A percentile compares a stretch with the other conserved stretches of the same genome.
phyloP scores from a whole-genome alignment of 2,888 invertebrate species.

The Sarcophaga subvicina region DNA sequence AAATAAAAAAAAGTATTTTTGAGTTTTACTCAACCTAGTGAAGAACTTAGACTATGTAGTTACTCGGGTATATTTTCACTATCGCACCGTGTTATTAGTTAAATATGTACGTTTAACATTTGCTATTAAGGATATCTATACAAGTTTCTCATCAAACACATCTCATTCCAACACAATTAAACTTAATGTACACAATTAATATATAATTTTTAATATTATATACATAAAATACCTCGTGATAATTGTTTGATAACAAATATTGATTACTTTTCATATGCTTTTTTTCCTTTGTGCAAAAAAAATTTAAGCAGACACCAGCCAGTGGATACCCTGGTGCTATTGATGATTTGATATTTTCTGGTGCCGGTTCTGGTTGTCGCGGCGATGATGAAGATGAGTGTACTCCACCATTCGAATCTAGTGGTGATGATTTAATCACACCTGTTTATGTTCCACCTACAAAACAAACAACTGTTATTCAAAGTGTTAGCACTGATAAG shows the following conservation, averaged over 20 bases:
- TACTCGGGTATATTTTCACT: too few relatives aligned
- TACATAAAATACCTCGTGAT: too few relatives aligned
- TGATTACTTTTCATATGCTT: background rate
- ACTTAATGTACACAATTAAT: too few relatives aligned
- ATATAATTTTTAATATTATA: too few relatives aligned
- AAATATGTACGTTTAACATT: too few relatives aligned
- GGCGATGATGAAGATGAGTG: slow-evolving; percentile 97
- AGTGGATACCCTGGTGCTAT: slow-evolving; percentile 89
- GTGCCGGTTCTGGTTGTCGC: slow-evolving; percentile 94
- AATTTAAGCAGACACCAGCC: slow-evolving; percentile 88
- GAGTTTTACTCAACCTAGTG: too few relatives aligned
- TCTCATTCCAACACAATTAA: too few relatives aligned
- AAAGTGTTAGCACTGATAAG: slow-evolving; percentile 76
- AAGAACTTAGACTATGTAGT: too few relatives aligned
- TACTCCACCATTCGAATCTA: slow-evolving; percentile 90
- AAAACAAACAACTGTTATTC: slow-evolving; percentile 85
- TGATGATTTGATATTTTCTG: slow-evolving; percentile 96
- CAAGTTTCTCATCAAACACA: too few relatives aligned
- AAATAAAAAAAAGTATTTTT: too few relatives aligned
- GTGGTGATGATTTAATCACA: slow-evolving; percentile 95
- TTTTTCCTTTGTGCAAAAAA: slow-evolving; percentile 1
- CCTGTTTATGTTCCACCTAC: slow-evolving; percentile 94
- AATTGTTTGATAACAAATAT: background rate
- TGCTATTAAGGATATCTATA: too few relatives aligned
- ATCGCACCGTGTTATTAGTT: too few relatives aligned